Percentiles rank a stretch among this genome's conserved stretches.
Evolutionary conservation across 1,140 invertebrate species (phyloP).

Genomic region (Drosophila pseudoobscura): DNA sequence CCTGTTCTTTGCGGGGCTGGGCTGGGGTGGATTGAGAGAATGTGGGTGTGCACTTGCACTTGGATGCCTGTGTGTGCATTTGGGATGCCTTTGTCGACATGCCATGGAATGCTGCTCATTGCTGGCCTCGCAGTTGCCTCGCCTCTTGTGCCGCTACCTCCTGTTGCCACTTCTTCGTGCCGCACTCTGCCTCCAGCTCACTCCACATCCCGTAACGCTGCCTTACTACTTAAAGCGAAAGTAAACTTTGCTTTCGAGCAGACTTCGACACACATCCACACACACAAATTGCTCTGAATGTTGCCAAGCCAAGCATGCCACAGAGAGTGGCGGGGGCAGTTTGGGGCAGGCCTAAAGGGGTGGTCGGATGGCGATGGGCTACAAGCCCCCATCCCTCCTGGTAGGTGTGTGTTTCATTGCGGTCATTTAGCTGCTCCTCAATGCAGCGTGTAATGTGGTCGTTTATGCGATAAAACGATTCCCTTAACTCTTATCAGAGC

Average conservation of each 20-base stretch:
- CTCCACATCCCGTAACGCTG: not conserved
- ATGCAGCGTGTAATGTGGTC: conserved; percentile 79
- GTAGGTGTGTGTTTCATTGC: conserved; percentile 71
- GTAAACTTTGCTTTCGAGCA: conserved; percentile 73
- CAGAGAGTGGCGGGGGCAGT: not conserved
- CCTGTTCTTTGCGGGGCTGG: not conserved
- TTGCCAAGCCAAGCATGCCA: conserved; percentile 33
- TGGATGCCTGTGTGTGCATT: conserved; percentile 56
- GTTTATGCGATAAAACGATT: conserved; percentile 68
- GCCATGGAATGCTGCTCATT: conserved; percentile 54
- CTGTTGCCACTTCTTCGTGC: not conserved
- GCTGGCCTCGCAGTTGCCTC: conserved; percentile 4
- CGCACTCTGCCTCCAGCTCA: conserved; percentile 11
- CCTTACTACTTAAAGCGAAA: conserved; percentile 76
- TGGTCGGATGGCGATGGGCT: conserved; percentile 8
- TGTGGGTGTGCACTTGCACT: conserved; percentile 58
- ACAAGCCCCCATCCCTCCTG: conserved; percentile 13
- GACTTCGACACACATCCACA: conserved; percentile 40
- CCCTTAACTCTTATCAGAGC: conserved; percentile 8
- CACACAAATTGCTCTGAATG: conserved; percentile 55
- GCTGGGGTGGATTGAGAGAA: not conserved
- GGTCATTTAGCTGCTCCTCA: conserved; percentile 77
- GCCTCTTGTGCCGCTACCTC: no score
- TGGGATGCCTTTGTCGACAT: conserved; percentile 58
- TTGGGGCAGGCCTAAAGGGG: not conserved